phyloP scores from a whole-genome alignment of 1,140 invertebrate species.

The Drosophila ficusphila region DNA sequence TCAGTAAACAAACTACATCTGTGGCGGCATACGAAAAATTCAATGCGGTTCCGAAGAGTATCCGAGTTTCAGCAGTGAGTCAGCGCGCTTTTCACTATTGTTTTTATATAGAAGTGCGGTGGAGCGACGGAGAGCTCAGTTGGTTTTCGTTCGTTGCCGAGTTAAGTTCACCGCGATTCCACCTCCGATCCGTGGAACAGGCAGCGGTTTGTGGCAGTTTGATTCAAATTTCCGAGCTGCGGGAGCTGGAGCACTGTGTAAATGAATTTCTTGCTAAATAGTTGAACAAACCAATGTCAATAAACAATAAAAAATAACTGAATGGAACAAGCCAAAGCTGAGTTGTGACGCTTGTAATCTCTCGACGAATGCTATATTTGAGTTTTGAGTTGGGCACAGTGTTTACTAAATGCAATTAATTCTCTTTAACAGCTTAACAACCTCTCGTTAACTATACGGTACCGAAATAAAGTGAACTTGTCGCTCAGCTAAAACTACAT shows the following conservation, averaged over 20 bases:
- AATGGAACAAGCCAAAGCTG: neutral
- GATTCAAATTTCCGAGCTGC: constrained; percentile 40
- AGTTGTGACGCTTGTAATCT: constrained; percentile 10
- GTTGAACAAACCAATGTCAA: constrained; percentile 31
- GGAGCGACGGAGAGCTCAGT: constrained; percentile 33
- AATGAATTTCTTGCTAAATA: constrained; percentile 40
- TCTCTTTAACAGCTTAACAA: constrained; percentile 62
- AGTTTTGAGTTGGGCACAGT: constrained; percentile 20
- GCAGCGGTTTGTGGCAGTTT: constrained; percentile 35
- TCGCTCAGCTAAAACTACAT: constrained; percentile 41
- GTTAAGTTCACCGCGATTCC: constrained; percentile 32
- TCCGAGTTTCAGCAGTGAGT: constrained; percentile 4
- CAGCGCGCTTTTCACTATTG: constrained; percentile 5
- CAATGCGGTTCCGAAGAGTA: constrained; percentile 17
- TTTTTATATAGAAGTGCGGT: constrained; percentile 46
- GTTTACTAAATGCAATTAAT: constrained; percentile 58
- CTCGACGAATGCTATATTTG: constrained; percentile 17
- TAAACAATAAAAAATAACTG: neutral
- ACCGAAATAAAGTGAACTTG: constrained; percentile 38
- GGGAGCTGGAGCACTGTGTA: constrained; percentile 42
- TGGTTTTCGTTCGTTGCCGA: constrained; percentile 40
- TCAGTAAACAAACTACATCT: no score
- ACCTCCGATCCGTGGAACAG: constrained; percentile 10
- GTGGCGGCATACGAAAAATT: no score
- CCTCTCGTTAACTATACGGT: constrained; percentile 39